These are phyloP conservation scores for Actias luna DNA, from an alignment of 2,888 invertebrate genomes.

Conservation along the genomic window DNA sequence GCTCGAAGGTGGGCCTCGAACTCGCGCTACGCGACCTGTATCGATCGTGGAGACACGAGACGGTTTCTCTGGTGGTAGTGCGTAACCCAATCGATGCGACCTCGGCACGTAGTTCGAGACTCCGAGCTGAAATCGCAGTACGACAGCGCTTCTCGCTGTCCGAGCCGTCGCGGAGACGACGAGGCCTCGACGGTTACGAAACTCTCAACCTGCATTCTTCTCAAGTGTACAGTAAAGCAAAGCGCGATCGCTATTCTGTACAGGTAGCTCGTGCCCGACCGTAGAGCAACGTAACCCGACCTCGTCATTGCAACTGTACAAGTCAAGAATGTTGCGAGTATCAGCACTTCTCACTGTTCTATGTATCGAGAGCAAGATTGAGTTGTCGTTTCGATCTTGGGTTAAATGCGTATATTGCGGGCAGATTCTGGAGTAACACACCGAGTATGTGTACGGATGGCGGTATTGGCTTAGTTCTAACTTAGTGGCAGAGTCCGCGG, in stretches of 20 bases:
- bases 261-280: not conserved
- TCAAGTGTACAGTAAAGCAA: not conserved
- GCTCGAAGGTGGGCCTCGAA: not conserved
- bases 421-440: not conserved
- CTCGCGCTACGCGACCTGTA: not conserved
- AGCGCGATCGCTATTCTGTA: not conserved
- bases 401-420: not conserved
- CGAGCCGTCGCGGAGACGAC: not conserved
- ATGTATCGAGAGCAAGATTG: not conserved
- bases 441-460: not conserved
- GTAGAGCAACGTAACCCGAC: not conserved
- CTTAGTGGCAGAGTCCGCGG: no score
- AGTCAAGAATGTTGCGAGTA: not conserved
- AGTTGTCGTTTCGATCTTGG: not conserved
- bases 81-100: slow-evolving; percentile 5
- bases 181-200: not conserved
- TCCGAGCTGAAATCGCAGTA: not conserved
- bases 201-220: not conserved
- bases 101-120: not conserved
- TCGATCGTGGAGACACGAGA: not conserved
- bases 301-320: not conserved
- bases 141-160: not conserved
- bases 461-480: no score
- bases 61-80: not conserved
- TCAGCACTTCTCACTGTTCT: not conserved